Evolutionary conservation across 1,140 invertebrate genomes (phyloP), one percentile per base, ranked within the genome.

Genomic region (Stegodyphus mimosarum): DNA sequence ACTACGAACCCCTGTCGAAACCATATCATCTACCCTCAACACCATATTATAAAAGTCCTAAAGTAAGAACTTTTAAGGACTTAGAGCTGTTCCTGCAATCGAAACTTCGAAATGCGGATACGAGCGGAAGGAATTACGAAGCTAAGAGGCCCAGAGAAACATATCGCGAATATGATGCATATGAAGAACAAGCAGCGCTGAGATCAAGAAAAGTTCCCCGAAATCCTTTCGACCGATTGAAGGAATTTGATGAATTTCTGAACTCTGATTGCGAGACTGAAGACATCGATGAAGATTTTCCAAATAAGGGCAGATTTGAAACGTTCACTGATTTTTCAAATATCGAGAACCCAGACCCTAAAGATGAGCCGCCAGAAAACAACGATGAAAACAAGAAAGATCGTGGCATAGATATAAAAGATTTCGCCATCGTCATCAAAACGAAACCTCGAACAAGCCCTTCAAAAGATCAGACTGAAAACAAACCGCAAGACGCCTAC

Each of bases 271-370:
- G 6, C 13, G 13, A 48, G n/a, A 11, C 5, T 7, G 13, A 5
- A 18, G 3, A 11, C 13, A 7, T n/a, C 7, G 33, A 33, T n/a
- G 72, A 74, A 6, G 50, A 74, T 15, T 84, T 76, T 17, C 73
- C 73, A 11, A 73, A 83, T 66, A 50, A 50, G 2, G 73, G 76
- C 13, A 67, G 81, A 33, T 84, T 84, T 60, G 81, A 72, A 15
- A 69, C 71, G 2, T 84, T 84, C n/a, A 84, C 60, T 0, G 81
- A 84, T 70, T 84, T 84, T 17, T 84, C 81, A 15, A 48, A 33
- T 3, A 66, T 84, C 0, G 81, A 84, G 15, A 74, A 9, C 15
- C 11, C 71, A 2, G n/a, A 77, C 7, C 69, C 79, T 6, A 6
- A 18, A 49, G 6, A 13, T 33, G 33, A 75, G 49, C 10, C 7